Percentiles rank a stretch among this genome's conserved stretches.
phyloP scores from a whole-genome alignment of 2,888 invertebrate genomes.

The Mimumesa dahlbomi region DNA sequence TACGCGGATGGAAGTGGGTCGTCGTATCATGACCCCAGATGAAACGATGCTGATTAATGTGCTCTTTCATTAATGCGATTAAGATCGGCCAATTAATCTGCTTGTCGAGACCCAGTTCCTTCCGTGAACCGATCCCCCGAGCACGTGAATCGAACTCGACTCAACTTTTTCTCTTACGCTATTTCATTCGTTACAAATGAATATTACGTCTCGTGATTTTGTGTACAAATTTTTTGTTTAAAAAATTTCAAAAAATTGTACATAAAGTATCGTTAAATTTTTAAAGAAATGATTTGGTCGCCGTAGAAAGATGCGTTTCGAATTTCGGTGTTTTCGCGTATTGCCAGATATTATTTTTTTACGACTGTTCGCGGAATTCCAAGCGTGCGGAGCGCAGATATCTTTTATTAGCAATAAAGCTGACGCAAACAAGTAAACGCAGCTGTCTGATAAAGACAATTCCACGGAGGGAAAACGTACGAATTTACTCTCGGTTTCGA shows the following conservation, averaged over 20 bases:
- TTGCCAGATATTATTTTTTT: background rate
- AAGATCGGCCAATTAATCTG: constrained; percentile 61
- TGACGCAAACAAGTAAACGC: constrained; percentile 38
- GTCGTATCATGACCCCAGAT: constrained; percentile 60
- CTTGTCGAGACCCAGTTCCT: constrained; percentile 55
- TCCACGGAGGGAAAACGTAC: constrained; percentile 8
- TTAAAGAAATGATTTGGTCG: no score
- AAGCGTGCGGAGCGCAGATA: constrained; percentile 2
- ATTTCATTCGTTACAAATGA: no score
- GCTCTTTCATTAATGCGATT: constrained; percentile 64
- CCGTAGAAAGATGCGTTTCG: no score
- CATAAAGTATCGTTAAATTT: no score
- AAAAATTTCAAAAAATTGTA: no score
- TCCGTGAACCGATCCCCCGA: constrained; percentile 36
- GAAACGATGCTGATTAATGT: constrained; percentile 55
- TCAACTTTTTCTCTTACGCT: background rate
- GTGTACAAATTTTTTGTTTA: no score
- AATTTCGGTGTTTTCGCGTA: background rate
- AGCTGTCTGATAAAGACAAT: constrained; percentile 44
- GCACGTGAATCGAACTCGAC: constrained; percentile 1
- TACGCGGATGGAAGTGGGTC: constrained; percentile 70
- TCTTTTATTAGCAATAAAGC: constrained; percentile 27
- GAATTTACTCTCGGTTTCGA: constrained; percentile 17
- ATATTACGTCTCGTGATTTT: no score
- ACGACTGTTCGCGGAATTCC: constrained; percentile 8